Conservation (phyloP, 2,113 vertebrate genomes). For the Mola mola region DNA sequence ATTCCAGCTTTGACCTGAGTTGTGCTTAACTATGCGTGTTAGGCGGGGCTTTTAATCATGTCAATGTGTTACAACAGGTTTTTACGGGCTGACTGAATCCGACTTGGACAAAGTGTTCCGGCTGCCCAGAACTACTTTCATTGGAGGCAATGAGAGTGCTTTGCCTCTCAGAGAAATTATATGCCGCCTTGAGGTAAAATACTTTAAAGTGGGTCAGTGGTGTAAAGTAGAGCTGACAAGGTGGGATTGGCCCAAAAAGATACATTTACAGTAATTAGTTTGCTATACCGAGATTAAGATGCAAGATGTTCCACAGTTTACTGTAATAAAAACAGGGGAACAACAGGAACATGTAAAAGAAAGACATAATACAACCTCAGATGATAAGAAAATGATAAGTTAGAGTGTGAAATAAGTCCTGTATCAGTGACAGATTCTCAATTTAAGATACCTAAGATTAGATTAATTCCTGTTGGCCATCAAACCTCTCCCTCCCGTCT, state of each 20-base stretch:
- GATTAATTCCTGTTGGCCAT: background rate
- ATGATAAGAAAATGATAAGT: too few relatives aligned
- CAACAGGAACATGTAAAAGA: background rate
- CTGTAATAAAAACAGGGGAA: background rate
- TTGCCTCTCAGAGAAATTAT: constrained; percentile 93
- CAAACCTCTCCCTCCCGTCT: background rate
- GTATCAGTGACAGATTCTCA: background rate
- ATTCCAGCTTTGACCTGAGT: too few relatives aligned
- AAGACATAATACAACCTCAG: too few relatives aligned
- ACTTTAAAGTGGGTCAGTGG: background rate
- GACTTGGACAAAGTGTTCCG: constrained; percentile 94
- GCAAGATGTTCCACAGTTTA: background rate
- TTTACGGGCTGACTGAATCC: constrained; percentile 89
- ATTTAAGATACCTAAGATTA: background rate
- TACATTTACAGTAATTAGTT: too few relatives aligned
- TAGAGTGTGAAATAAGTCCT: background rate
- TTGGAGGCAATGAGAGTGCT: constrained; percentile 88
- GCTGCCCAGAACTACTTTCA: constrained; percentile 93
- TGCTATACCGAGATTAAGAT: background rate
- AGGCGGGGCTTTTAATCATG: background rate
- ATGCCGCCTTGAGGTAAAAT: constrained; percentile 88
- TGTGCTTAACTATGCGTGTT: background rate
- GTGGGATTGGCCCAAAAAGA: background rate
- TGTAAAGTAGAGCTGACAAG: background rate
- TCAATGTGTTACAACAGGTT: constrained; percentile 82